Base-by-base conservation (phyloP, 2,797 vertebrate genomes). In the Cryptoblepharus egeriae region DNA sequence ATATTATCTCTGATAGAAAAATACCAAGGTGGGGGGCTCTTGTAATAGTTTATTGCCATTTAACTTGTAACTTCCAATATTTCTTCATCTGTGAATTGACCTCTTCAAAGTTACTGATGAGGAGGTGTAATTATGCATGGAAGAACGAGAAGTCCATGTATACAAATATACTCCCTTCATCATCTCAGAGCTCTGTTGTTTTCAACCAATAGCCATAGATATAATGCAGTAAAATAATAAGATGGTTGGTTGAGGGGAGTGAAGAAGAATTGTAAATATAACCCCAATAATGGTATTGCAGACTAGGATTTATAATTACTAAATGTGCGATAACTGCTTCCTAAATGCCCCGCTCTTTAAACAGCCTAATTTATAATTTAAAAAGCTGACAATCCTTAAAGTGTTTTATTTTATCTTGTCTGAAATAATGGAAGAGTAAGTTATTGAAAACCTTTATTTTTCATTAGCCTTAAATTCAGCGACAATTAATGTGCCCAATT, bases 401-500 rank as follows among this genome's bases (percentile, higher is more conserved):
- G 94, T 83, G 95, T 97, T 96, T 97, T 96, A 97, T 97, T 97
- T 97, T 96, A 97, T 95, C 90, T 94, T 96, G 96, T 96, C 96
- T 94, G 90, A 90, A 95, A 95, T 96, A 96, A 95, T 96, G 96
- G 96, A 96, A 97, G 95, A 94, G 94, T 95, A 96, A 95, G 93
- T 97, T 96, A 97, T 97, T 95, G 96, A 97, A 97, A 97, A 93
- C 90, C 96, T 97, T 96, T 95, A 97, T 98, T 98, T 98, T 97
- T 98, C 97, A 97, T 95, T 95, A 96, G 93, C 92, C 93, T 94
- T 97, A 97, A 97, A 98, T 98, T 96, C 97, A 96, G 95, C 96
- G 95, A 97, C 97, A 97, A 99, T 99, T 98, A 99, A 99, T 99
- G 98, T 98, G 98, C 97, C 97, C 97, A 98, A 99, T 99, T 99